Evolutionary conservation across 2,797 vertebrate species (phyloP).

Genomic region (Sciurus vulgaris): DNA sequence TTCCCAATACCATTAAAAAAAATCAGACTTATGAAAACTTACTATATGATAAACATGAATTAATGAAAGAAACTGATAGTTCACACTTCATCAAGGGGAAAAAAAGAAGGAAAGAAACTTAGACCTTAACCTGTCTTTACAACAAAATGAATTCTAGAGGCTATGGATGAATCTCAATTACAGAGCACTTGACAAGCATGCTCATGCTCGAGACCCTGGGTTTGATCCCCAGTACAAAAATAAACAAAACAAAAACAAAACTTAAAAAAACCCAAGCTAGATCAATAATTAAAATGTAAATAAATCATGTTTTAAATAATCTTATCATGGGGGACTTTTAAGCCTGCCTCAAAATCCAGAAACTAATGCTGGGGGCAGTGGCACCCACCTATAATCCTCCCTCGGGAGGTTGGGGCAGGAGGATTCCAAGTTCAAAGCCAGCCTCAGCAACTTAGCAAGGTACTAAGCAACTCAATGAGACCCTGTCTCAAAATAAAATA

Average conservation of each 20-base stretch:
- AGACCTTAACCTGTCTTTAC: not conserved
- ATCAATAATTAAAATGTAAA: slow-evolving; percentile 12
- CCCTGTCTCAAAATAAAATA: no score
- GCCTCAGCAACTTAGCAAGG: no score
- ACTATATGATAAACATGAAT: not conserved
- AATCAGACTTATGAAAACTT: not conserved
- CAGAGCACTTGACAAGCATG: no score
- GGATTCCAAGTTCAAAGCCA: no score
- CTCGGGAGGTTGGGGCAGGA: no score
- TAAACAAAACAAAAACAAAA: no score
- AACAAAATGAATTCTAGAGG: not conserved
- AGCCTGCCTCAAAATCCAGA: not conserved
- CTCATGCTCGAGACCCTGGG: no score
- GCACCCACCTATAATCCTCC: no score
- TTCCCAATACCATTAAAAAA: no score
- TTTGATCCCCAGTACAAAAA: not conserved
- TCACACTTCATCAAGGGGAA: not conserved
- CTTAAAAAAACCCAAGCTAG: not conserved
- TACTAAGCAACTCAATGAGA: no score
- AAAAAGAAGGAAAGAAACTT: not conserved
- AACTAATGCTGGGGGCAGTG: not conserved
- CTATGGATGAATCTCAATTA: not conserved
- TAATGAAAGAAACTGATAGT: not conserved
- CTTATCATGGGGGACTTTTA: not conserved
- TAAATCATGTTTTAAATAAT: not conserved